Evolutionary conservation across 1,140 invertebrate genomes (phyloP).

Genomic region (Cepaea nemoralis): DNA sequence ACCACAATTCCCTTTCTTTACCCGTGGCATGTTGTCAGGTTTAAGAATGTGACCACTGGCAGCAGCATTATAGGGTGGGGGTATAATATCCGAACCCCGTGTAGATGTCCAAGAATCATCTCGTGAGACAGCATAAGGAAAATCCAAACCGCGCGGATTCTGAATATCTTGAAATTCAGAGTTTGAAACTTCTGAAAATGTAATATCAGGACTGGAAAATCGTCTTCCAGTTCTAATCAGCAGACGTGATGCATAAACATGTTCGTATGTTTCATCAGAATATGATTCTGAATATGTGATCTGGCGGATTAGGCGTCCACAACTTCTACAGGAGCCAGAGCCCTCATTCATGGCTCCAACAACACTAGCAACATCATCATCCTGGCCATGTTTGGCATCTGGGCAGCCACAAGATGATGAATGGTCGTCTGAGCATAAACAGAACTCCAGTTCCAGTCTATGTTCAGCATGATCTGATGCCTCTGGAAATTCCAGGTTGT

Average conservation of each 20-base stretch:
- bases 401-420: conserved; percentile 24
- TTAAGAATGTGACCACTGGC: neutral
- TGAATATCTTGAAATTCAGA: conserved; percentile 2
- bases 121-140: neutral
- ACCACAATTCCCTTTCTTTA: neutral
- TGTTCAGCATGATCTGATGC: neutral
- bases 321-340: conserved; percentile 22
- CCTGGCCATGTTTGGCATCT: neutral
- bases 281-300: conserved; percentile 39
- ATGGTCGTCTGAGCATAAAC: conserved; percentile 35
- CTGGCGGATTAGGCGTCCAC: conserved; percentile 37
- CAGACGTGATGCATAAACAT: conserved; percentile 32
- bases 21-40: neutral
- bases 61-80: conserved; percentile 1
- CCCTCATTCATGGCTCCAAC: neutral
- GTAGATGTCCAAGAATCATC: conserved; percentile 28
- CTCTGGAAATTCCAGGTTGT: neutral
- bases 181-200: conserved; percentile 9
- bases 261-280: conserved; percentile 40
- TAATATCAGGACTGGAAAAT: conserved; percentile 29
- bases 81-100: conserved; percentile 1
- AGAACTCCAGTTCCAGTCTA: conserved; percentile 29
- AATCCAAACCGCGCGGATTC: neutral
- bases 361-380: conserved; percentile 13
- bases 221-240: conserved; percentile 12